Evolutionary conservation across 1,140 invertebrate genomes (phyloP).

Genomic region (Trichonephila inaurata): DNA sequence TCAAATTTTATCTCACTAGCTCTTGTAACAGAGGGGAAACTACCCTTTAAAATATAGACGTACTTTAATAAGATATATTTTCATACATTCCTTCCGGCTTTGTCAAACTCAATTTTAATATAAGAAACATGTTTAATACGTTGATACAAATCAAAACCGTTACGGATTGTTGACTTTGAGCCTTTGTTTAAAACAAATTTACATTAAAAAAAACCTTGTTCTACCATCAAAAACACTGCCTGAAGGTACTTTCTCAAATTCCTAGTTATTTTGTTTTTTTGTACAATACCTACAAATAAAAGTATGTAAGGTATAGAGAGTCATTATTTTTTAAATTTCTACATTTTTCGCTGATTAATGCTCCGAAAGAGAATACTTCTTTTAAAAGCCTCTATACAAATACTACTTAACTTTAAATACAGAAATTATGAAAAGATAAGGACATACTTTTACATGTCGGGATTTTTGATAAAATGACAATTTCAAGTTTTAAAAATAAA

Average conservation of each 20-base stretch:
- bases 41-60: neutral
- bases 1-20: neutral
- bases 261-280: neutral
- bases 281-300: no score
- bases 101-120: neutral
- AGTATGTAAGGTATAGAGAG: no score
- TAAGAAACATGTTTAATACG: neutral
- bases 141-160: neutral
- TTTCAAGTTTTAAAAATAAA: no score
- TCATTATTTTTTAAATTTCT: no score
- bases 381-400: no score
- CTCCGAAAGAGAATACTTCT: no score
- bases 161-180: constrained; percentile 17
- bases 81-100: neutral
- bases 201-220: neutral
- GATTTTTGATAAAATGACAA: no score
- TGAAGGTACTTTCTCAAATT: neutral
- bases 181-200: neutral
- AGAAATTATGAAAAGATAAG: no score
- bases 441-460: no score
- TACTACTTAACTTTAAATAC: no score
- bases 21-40: neutral
- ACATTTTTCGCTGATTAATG: no score
- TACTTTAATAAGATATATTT: neutral
- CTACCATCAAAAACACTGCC: neutral